Conservation (phyloP, 1,140 invertebrate species). For the Dendrolimus kikuchii region DNA sequence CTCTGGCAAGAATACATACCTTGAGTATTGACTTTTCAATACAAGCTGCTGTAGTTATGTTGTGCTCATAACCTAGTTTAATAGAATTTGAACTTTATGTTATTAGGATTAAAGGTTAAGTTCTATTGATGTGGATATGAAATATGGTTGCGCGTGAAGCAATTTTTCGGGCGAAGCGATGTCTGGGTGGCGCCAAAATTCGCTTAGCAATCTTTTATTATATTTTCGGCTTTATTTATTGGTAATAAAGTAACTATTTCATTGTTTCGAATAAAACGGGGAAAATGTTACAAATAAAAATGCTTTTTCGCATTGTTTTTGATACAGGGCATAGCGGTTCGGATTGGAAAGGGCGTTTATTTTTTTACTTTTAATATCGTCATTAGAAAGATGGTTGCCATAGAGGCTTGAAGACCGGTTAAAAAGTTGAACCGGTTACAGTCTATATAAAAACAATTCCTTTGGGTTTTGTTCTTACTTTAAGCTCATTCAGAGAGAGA, state of each 20-base stretch:
- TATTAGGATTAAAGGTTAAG: background rate
- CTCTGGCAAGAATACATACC: conserved; percentile 6
- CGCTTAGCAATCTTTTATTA: background rate
- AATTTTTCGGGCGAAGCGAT: conserved; percentile 44
- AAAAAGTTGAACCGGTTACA: no score
- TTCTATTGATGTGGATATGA: background rate
- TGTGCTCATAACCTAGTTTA: conserved; percentile 7
- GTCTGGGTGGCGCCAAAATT: conserved; percentile 57
- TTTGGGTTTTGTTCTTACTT: no score
- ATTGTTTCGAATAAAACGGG: background rate
- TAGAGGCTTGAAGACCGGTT: no score
- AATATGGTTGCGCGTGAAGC: background rate
- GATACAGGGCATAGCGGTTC: no score
- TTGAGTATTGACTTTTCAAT: conserved; percentile 44
- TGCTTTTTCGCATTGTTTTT: no score
- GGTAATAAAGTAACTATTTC: background rate
- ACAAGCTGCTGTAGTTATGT: conserved; percentile 21
- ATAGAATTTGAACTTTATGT: conserved; percentile 8
- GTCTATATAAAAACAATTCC: no score
- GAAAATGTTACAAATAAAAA: background rate
- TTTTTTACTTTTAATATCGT: no score
- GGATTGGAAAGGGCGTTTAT: no score
- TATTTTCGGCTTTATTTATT: background rate
- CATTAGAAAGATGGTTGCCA: no score
- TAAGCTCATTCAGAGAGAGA: no score